These are phyloP conservation scores for Anguilla obscura DNA, from an alignment of 2,797 vertebrate species.

Conservation along the genomic window DNA sequence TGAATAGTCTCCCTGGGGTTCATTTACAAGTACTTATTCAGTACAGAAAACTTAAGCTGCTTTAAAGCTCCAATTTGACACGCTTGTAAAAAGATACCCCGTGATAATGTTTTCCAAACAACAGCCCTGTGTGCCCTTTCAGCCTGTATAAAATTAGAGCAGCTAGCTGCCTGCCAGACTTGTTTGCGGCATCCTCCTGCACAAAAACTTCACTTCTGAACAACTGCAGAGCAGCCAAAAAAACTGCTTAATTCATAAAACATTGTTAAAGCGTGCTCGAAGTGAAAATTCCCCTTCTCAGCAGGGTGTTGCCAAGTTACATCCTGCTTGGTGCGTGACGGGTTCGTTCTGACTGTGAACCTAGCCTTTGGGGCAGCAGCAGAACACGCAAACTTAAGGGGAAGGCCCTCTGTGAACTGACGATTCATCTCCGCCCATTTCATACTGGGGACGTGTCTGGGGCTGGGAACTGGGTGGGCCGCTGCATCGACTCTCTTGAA, in stretches of 20 bases:
- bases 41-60: neutral
- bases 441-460: neutral
- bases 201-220: neutral
- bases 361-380: neutral
- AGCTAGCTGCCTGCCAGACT: neutral
- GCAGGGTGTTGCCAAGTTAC: neutral
- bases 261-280: neutral
- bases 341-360: neutral
- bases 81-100: neutral
- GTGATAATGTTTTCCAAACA: constrained; percentile 4
- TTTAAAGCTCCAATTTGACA: constrained; percentile 12
- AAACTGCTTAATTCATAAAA: neutral
- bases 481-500: neutral
- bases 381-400: neutral
- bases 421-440: neutral
- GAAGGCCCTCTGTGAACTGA: neutral
- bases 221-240: neutral
- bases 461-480: neutral
- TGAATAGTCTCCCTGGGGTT: neutral
- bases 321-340: neutral
- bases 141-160: neutral
- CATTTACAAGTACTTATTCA: neutral
- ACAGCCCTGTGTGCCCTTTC: neutral
- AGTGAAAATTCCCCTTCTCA: neutral
- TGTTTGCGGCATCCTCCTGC: neutral